phyloP scores from a whole-genome alignment of 2,888 invertebrate genomes.

The Drosophila nigritarsus region DNA sequence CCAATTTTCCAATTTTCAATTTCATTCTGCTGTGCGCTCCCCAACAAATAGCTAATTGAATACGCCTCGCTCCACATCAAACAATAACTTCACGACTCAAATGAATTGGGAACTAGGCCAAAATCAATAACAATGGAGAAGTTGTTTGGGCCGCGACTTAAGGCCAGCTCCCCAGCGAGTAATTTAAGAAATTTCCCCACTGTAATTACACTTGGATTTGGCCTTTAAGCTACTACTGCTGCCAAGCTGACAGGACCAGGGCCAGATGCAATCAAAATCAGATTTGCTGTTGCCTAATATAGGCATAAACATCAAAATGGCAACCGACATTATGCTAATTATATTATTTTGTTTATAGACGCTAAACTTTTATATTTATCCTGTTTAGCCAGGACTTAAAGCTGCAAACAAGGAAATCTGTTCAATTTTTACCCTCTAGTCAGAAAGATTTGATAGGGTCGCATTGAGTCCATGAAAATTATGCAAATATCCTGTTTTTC shows the following conservation, averaged over 20 bases:
- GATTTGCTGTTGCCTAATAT: conserved; percentile 47
- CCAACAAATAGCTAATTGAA: conserved; percentile 46
- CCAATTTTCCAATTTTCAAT: conserved; percentile 33
- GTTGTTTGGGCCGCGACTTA: not conserved
- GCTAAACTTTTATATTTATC: conserved; percentile 4
- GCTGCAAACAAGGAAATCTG: not conserved
- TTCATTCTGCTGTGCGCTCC: conserved; percentile 16
- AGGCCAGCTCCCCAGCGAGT: not conserved
- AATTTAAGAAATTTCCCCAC: not conserved
- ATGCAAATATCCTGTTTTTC: not conserved
- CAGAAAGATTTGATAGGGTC: accelerated
- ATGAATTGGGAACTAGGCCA: conserved; percentile 1
- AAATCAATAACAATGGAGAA: conserved; percentile 22
- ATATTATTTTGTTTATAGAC: conserved; percentile 54
- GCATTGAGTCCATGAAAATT: not conserved
- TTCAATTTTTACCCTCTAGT: not conserved
- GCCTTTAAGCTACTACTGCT: conserved; percentile 13
- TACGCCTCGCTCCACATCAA: conserved; percentile 22
- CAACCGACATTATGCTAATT: conserved; percentile 61
- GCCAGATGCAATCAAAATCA: conserved; percentile 48
- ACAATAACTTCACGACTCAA: not conserved
- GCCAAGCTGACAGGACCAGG: not conserved
- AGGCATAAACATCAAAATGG: conserved; percentile 28
- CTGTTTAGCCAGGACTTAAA: conserved; percentile 15
- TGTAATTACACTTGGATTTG: conserved; percentile 16